Base-by-base conservation (phyloP, 2,797 vertebrate genomes). In the Lagodon rhomboides region DNA sequence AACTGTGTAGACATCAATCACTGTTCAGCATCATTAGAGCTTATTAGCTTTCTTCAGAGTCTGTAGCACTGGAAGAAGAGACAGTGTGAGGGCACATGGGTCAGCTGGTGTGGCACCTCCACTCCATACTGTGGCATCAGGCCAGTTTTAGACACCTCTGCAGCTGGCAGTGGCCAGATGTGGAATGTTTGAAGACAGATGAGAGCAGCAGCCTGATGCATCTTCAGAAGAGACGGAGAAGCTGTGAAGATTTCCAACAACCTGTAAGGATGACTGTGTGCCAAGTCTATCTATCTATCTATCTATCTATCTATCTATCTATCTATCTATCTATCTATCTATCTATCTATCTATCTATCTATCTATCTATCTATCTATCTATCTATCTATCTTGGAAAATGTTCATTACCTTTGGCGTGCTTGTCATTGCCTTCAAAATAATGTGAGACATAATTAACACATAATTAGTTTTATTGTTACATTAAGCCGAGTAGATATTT, bases 131-230 rank as follows among this genome's bases (percentile, higher is more conserved):
- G 69, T 80, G 92, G 92, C 91, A 67, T 27, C 50, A 43, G 59
- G 87, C 89, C 87, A 88, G 59, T 65, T 47, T 82, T 17, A 73
- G 79, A 71, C 82, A 78, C 79, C 68, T 83, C 59, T 76, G 75
- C 90, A 92, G 76, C 85, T 87, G 88, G 64, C 67, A 63, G 74
- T n/a, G 5, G 51, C 87, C 93, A 95, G 93, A 94, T 94, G 94
- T 87, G 85, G 51, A 50, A 66, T 46, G 65, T 93, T 88, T 93
- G 88, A 88, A 92, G 91, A 90, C 87, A 89, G 93, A 92, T 83
- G 87, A 92, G 76, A 80, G 77, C 34, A 77, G 80, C 68, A 73
- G 80, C 56, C 73, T 4, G 8, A 63, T 58, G 82, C 56, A 44
- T 64, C 80, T 84, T 83, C 75, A 87, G 79, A 78, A 59, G 86